Evolutionary conservation across 2,888 invertebrate species (phyloP).

Genomic region (Xestia rhomboidea): DNA sequence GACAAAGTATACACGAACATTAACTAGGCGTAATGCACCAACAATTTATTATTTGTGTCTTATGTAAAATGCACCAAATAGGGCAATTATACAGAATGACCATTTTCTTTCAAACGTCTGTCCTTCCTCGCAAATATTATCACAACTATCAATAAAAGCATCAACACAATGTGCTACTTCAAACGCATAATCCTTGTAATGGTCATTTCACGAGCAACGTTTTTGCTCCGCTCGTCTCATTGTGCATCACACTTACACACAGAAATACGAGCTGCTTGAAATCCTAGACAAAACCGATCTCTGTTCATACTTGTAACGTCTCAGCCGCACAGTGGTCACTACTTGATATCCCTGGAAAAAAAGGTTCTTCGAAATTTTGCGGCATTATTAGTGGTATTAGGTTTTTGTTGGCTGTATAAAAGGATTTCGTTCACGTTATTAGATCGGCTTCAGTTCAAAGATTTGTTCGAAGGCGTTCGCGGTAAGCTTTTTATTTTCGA

Average conservation of each 20-base stretch:
- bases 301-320: slow-evolving; percentile 50
- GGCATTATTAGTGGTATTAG: slow-evolving; percentile 69
- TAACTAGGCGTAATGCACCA: neutral
- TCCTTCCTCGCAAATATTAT: slow-evolving; percentile 44
- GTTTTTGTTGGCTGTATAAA: slow-evolving; percentile 72
- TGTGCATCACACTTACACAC: slow-evolving; percentile 66
- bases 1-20: neutral
- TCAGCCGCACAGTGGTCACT: slow-evolving; percentile 76
- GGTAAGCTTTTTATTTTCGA: slow-evolving; percentile 64
- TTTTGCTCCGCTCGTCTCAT: slow-evolving; percentile 63
- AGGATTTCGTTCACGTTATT: slow-evolving; percentile 73
- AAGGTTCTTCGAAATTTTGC: slow-evolving; percentile 71
- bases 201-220: slow-evolving; percentile 73
- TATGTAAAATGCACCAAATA: neutral
- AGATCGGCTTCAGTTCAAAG: slow-evolving; percentile 62
- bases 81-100: neutral
- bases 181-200: slow-evolving; percentile 69
- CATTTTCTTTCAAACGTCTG: slow-evolving; percentile 4
- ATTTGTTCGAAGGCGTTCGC: slow-evolving; percentile 78
- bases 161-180: slow-evolving; percentile 58
- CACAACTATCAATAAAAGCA: slow-evolving; percentile 61
- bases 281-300: slow-evolving; percentile 71
- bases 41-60: neutral
- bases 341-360: slow-evolving; percentile 67
- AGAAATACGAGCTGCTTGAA: slow-evolving; percentile 76